A percentile compares a stretch with the other conserved stretches of the same genome.
Conservation (phyloP, 2,888 invertebrate genomes). For the Junonia oenone region DNA sequence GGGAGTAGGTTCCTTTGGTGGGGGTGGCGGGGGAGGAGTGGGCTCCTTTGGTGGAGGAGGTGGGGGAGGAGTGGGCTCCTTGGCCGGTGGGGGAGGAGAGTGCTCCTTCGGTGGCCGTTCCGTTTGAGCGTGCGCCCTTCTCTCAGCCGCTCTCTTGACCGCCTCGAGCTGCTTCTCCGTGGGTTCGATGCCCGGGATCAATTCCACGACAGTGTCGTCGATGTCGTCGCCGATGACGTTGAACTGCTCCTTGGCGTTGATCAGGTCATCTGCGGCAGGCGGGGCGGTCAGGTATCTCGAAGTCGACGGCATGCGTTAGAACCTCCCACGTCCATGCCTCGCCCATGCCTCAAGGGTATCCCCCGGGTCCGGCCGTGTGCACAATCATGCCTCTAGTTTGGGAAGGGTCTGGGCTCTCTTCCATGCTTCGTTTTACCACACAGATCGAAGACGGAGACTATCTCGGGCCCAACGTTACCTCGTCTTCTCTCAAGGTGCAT, state of each 20-base stretch:
- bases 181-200: slow-evolving; percentile 81
- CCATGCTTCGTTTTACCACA: slow-evolving; percentile 22
- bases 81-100: slow-evolving; percentile 38
- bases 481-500: slow-evolving; percentile 31
- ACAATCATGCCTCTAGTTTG: slow-evolving; percentile 37
- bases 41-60: slow-evolving; percentile 39
- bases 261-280: slow-evolving; percentile 87
- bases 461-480: slow-evolving; percentile 21
- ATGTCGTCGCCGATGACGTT: slow-evolving; percentile 95
- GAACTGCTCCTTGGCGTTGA: slow-evolving; percentile 93
- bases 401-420: slow-evolving; percentile 14
- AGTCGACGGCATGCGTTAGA: slow-evolving; percentile 18
- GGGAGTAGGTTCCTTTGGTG: slow-evolving; percentile 33
- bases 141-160: slow-evolving; percentile 16
- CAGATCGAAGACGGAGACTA: slow-evolving; percentile 11
- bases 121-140: slow-evolving; percentile 25
- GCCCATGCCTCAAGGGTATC: slow-evolving; percentile 9
- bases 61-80: slow-evolving; percentile 38
- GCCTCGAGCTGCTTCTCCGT: slow-evolving; percentile 31
- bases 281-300: slow-evolving; percentile 31
- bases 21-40: slow-evolving; percentile 37
- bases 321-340: slow-evolving; percentile 26
- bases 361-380: slow-evolving; percentile 13
- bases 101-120: slow-evolving; percentile 34
- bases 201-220: slow-evolving; percentile 94